These are phyloP conservation scores for Oncorhynchus keta DNA, from an alignment of 2,113 vertebrate genomes.

Conservation along the genomic window DNA sequence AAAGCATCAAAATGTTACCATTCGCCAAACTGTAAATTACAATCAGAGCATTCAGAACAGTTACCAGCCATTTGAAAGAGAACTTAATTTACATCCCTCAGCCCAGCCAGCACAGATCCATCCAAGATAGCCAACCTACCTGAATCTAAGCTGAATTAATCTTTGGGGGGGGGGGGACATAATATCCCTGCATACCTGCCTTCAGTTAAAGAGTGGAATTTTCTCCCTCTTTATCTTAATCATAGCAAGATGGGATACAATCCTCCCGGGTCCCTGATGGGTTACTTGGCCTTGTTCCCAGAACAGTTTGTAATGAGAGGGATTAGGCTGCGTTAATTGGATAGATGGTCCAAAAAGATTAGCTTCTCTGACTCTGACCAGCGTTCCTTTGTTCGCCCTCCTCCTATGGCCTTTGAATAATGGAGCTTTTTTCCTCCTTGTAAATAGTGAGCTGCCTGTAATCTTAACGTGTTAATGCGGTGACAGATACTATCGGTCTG, in stretches of 20 bases:
- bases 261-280: conserved; percentile 2
- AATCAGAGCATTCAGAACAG: background rate
- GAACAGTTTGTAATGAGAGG: conserved; percentile 57
- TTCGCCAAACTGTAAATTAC: background rate
- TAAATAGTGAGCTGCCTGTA: conserved; percentile 33
- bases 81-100: background rate
- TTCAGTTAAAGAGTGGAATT: background rate
- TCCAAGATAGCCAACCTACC: background rate
- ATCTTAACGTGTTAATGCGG: conserved; percentile 40
- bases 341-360: conserved; percentile 62
- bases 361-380: conserved; percentile 29
- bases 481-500: conserved; percentile 32
- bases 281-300: conserved; percentile 37
- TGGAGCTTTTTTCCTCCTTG: conserved; percentile 20
- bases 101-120: background rate
- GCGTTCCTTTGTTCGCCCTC: conserved; percentile 2
- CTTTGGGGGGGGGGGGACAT: background rate
- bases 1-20: background rate
- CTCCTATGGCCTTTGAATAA: conserved; percentile 21
- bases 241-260: conserved; percentile 17
- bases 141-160: background rate
- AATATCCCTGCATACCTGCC: background rate
- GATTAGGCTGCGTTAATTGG: conserved; percentile 65
- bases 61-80: background rate
- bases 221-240: conserved; percentile 17